Evolutionary conservation across 2,888 invertebrate species (phyloP).

Genomic region (Rhingia campestris): DNA sequence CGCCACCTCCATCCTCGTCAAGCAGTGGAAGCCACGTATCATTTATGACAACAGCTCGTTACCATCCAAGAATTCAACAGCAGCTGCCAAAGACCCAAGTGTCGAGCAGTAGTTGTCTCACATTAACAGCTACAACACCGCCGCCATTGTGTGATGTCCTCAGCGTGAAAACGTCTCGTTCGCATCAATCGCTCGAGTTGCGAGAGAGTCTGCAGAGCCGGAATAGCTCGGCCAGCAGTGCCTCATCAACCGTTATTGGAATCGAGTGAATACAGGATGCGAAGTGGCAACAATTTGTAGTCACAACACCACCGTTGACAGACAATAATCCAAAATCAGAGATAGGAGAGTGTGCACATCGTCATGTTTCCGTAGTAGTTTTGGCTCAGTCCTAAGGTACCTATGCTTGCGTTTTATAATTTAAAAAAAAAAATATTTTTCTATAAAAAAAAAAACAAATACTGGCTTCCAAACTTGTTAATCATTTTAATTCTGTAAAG

Average conservation of each 20-base stretch:
- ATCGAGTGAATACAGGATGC: slow-evolving; percentile 41
- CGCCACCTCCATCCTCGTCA: slow-evolving; percentile 73
- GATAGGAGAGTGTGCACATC: background rate
- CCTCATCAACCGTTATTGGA: slow-evolving; percentile 61
- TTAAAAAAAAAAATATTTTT: no score
- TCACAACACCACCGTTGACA: slow-evolving; percentile 35
- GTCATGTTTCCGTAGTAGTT: slow-evolving; percentile 1
- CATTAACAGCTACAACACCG: slow-evolving; percentile 73
- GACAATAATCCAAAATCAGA: slow-evolving; percentile 59
- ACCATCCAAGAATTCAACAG: slow-evolving; percentile 51
- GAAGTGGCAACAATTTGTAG: slow-evolving; percentile 21
- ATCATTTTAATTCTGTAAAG: no score
- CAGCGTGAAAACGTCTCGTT: slow-evolving; percentile 64
- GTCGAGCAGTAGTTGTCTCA: slow-evolving; percentile 67
- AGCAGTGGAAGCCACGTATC: slow-evolving; percentile 77
- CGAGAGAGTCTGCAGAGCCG: slow-evolving; percentile 64
- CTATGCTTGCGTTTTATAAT: background rate
- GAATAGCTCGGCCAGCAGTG: slow-evolving; percentile 61
- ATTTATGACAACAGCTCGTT: slow-evolving; percentile 74
- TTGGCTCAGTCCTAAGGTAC: slow-evolving; percentile 1
- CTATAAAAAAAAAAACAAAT: no score
- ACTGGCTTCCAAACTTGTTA: no score
- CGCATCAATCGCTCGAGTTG: slow-evolving; percentile 66
- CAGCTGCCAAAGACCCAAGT: slow-evolving; percentile 56
- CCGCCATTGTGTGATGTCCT: slow-evolving; percentile 75